phyloP scores from a whole-genome alignment of 1,140 invertebrate species.

The Aphis gossypii region DNA sequence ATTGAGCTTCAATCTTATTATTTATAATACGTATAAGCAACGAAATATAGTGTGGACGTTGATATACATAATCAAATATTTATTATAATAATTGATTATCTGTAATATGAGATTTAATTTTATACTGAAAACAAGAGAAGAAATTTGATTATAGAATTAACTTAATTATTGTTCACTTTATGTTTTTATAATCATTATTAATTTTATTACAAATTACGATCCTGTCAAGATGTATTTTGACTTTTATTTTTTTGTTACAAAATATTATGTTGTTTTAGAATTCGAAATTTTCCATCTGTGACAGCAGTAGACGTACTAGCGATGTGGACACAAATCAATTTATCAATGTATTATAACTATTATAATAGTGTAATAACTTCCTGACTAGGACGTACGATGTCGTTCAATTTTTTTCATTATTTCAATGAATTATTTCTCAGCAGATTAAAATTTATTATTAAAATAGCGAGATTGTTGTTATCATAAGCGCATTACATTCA shows the following conservation, averaged over 20 bases:
- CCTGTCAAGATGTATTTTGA: rapidly evolving
- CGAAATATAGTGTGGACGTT: no score
- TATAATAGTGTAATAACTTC: no score
- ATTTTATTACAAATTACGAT: background rate
- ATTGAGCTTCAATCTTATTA: no score
- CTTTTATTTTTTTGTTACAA: background rate
- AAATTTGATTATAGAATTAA: background rate
- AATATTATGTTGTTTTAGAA: background rate
- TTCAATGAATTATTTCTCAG: background rate
- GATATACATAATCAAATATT: background rate
- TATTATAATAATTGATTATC: background rate
- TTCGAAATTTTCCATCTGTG: no score
- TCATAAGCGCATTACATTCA: background rate
- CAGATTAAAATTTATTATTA: background rate
- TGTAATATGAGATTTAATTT: no score
- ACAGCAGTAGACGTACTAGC: no score
- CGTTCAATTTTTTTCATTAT: background rate
- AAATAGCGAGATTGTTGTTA: background rate
- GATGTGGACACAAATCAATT: background rate
- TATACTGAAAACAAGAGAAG: background rate
- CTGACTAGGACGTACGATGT: background rate
- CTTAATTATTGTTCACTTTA: background rate
- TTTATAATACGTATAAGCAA: no score
- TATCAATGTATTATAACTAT: no score
- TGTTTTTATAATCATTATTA: background rate